Conservation (phyloP, 2,888 invertebrate genomes). For the Imbricaverruca yamaguchii region DNA sequence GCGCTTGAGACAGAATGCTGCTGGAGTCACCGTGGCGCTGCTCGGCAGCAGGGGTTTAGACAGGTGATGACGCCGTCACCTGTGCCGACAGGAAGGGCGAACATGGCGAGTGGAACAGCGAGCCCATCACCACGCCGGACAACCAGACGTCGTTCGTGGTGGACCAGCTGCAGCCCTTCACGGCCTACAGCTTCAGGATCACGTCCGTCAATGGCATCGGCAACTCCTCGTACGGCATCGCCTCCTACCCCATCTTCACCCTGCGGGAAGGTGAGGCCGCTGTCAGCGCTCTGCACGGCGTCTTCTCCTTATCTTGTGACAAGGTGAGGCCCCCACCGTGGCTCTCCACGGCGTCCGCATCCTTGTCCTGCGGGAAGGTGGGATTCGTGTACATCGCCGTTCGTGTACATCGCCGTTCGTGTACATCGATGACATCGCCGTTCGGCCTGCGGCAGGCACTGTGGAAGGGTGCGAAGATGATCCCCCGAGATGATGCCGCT, state of each 20-base stretch:
- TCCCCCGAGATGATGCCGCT: too few species aligned
- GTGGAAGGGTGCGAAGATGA: too few species aligned
- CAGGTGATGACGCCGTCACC: too few species aligned
- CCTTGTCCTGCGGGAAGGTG: too few species aligned
- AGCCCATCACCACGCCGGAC: constrained; percentile 24
- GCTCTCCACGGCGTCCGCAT: too few species aligned
- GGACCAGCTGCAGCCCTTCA: constrained; percentile 59
- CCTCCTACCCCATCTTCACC: constrained; percentile 65
- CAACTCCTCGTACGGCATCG: constrained; percentile 57
- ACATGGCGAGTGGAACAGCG: constrained; percentile 20
- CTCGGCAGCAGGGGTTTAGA: too few species aligned
- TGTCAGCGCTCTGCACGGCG: neutral
- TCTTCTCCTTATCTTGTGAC: neutral
- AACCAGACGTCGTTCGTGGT: constrained; percentile 45
- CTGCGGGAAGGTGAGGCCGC: constrained; percentile 55
- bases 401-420: too few species aligned
- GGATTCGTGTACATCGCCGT: too few species aligned
- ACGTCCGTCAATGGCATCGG: constrained; percentile 64
- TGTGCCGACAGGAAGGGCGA: neutral
- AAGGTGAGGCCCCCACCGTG: neutral
- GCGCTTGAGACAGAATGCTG: too few species aligned
- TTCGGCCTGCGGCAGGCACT: too few species aligned
- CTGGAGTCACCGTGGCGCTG: too few species aligned
- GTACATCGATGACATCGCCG: too few species aligned
- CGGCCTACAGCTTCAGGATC: constrained; percentile 65